These are phyloP conservation scores for Trachelus iudaicus DNA, from an alignment of 2,888 invertebrate species.

Conservation along the genomic window DNA sequence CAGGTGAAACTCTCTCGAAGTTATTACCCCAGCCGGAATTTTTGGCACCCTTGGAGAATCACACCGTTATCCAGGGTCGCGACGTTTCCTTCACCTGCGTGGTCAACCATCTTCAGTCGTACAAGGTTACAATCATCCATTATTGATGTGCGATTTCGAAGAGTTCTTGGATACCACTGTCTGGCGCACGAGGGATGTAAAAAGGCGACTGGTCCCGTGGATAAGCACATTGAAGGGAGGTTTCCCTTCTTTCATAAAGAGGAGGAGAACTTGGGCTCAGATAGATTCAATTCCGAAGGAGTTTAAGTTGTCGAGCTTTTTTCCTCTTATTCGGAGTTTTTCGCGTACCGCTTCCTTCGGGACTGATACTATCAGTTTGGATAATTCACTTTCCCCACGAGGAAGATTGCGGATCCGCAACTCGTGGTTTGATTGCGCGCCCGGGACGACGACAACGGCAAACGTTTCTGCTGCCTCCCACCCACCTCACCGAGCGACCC, in stretches of 20 bases:
- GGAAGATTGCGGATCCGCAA: slow-evolving; percentile 6
- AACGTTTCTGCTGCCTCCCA: slow-evolving; percentile 31
- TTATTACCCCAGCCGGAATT: slow-evolving; percentile 78
- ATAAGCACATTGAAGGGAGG: background rate
- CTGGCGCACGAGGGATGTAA: background rate
- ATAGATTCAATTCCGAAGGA: background rate
- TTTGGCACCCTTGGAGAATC: slow-evolving; percentile 82
- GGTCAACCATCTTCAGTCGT: slow-evolving; percentile 84
- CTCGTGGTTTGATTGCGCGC: slow-evolving; percentile 49
- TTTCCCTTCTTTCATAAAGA: background rate
- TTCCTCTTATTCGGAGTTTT: background rate
- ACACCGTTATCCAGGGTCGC: slow-evolving; percentile 84
- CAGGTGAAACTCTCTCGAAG: slow-evolving; percentile 77
- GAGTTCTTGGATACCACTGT: background rate
- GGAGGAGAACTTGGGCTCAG: background rate
- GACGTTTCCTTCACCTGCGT: slow-evolving; percentile 88
- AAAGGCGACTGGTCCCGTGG: background rate
- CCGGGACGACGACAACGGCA: slow-evolving; percentile 33
- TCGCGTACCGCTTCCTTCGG: background rate
- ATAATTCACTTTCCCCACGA: slow-evolving; percentile 49
- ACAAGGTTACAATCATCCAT: slow-evolving; percentile 72
- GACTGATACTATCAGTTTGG: background rate
- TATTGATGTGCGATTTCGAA: background rate
- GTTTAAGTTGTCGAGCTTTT: slow-evolving; percentile 16
- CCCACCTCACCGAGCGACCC: background rate